These are phyloP conservation scores for Pollenia griseotomentosa DNA, from an alignment of 2,888 invertebrate genomes.

Conservation along the genomic window DNA sequence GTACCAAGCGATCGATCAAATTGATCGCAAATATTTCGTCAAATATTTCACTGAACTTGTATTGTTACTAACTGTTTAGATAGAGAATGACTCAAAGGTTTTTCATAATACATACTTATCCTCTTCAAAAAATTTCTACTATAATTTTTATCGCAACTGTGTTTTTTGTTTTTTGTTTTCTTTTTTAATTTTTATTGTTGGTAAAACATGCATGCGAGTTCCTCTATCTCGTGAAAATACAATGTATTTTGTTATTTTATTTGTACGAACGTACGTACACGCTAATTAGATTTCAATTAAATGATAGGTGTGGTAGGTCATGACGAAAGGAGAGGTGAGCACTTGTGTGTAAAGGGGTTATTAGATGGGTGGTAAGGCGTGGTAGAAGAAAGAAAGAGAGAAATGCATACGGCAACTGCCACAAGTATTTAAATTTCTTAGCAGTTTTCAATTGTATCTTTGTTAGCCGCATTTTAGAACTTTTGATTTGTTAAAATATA, in stretches of 20 bases:
- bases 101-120: not conserved
- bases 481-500: not conserved
- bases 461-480: slow-evolving; percentile 1
- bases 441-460: not conserved
- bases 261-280: slow-evolving; percentile 41
- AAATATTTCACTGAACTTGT: not conserved
- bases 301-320: slow-evolving; percentile 69
- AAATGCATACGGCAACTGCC: slow-evolving; percentile 10
- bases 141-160: slow-evolving; percentile 43
- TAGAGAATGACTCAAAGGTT: not conserved
- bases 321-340: slow-evolving; percentile 26
- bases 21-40: too few species aligned
- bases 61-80: slow-evolving; percentile 5
- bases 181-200: not conserved
- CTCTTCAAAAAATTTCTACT: not conserved
- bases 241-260: slow-evolving; percentile 28
- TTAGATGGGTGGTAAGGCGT: not conserved
- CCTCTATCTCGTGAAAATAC: not conserved
- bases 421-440: not conserved
- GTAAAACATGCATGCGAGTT: slow-evolving; percentile 4
- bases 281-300: slow-evolving; percentile 69
- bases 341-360: slow-evolving; percentile 10
- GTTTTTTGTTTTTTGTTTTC: not conserved
- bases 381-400: not conserved
- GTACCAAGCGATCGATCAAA: too few species aligned